phyloP scores from a whole-genome alignment of 1,140 invertebrate species.

The Druon quercuslanigerum region DNA sequence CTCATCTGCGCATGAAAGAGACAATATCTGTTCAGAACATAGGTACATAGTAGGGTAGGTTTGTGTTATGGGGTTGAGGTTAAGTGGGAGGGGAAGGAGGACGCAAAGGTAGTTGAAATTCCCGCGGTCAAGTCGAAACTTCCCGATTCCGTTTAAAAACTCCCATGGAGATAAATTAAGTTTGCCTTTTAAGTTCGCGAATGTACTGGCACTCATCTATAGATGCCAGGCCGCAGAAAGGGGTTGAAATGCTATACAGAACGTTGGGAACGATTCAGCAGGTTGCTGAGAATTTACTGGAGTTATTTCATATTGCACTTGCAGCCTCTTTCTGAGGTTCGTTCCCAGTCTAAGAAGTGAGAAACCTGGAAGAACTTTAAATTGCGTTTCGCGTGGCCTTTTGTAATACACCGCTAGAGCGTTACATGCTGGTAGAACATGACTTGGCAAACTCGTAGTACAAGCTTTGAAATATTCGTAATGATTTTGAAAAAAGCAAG shows the following conservation, averaged over 20 bases:
- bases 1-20: neutral
- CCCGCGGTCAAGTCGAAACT: neutral
- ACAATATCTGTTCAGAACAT: neutral
- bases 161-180: neutral
- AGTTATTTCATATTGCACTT: neutral
- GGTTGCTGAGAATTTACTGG: neutral
- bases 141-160: constrained; percentile 7
- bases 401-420: neutral
- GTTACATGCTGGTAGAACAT: neutral
- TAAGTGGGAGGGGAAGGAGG: neutral
- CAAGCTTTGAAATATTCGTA: constrained; percentile 14
- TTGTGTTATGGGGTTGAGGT: neutral
- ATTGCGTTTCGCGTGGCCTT: constrained; percentile 13
- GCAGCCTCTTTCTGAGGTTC: neutral
- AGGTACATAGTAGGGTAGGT: neutral
- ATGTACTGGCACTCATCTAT: no score
- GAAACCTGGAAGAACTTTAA: constrained; percentile 16
- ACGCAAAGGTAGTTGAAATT: neutral
- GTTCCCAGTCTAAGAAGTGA: neutral
- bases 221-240: no score
- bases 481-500: neutral
- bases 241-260: no score
- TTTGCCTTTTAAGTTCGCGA: neutral
- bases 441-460: neutral
- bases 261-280: neutral